Evolutionary conservation across 1,140 invertebrate genomes (phyloP), one percentile per base, ranked within the genome.

Genomic region (Drosophila setifemur): DNA sequence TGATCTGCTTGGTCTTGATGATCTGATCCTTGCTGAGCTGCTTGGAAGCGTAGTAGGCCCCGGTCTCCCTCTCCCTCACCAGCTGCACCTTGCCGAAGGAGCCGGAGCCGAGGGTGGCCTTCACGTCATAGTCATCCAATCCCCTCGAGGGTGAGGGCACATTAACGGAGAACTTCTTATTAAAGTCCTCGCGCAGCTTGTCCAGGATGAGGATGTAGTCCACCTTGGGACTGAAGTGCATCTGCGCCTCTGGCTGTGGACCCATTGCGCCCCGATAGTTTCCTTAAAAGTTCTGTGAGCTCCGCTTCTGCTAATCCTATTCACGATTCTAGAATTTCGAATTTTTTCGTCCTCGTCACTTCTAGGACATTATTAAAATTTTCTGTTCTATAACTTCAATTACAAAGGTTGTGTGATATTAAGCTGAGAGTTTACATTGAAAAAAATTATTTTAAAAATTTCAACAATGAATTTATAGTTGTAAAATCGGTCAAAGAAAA

Each of bases 1-100:
- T 93, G 6, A 98, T 92, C 91, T 98, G 97, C 82, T 97, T 97
- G 72, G 94, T 92, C 89, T 96, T 96, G 0, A 98, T 93, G 11
- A 98, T 93, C 90, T 96, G 96, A 66, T 94, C 93, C 91, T 99
- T 99, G 75, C 97, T 95, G 57, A 99, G 90, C 63, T 97, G 94
- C 92, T 99, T 99, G 93, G 98, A 97, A 0, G 97, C 97, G 88
- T 94, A 97, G 73, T 93, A 96, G 5, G 23, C 40, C 0, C 71
- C 63, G 0, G 57, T 19, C 0, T 64, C 43, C 33, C 37, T 73
- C n/a, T 88, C 66, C 37, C 45, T 57, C 8, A 87, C 66, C 4
- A 90, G 26, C 42, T 78, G 74, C 39, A 90, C 88, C 35, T 73
- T 74, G 5, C 88, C 88, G 45, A 90, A 90, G 4, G 88, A 90